These are phyloP conservation scores for Chrysolina americana DNA, from an alignment of 2,888 invertebrate species.

Conservation along the genomic window DNA sequence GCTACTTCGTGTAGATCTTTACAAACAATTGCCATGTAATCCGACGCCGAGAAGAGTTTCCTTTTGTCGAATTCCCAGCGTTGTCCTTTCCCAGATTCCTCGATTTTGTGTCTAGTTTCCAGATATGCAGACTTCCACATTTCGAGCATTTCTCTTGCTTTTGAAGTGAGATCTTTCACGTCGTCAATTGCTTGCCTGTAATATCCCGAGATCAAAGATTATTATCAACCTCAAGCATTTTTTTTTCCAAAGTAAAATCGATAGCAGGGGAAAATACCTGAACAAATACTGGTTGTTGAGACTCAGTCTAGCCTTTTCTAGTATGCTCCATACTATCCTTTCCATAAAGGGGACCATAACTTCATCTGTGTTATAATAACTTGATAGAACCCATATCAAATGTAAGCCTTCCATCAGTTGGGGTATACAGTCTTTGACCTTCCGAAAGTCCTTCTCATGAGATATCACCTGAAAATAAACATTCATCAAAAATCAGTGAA, in stretches of 20 bases:
- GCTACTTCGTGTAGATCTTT: constrained; percentile 85
- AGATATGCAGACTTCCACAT: constrained; percentile 84
- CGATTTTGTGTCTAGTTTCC: constrained; percentile 86
- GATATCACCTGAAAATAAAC: constrained; percentile 62
- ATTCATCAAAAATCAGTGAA: background rate
- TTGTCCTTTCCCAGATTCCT: constrained; percentile 86
- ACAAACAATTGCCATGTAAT: constrained; percentile 87
- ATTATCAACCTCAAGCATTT: too few relatives aligned
- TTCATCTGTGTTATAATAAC: constrained; percentile 87
- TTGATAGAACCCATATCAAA: constrained; percentile 93
- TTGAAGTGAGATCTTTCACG: constrained; percentile 66
- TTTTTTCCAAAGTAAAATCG: too few relatives aligned
- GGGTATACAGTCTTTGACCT: constrained; percentile 82
- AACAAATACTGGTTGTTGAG: constrained; percentile 83
- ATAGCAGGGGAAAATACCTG: constrained; percentile 71
- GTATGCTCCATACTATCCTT: constrained; percentile 87
- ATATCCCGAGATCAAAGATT: background rate
- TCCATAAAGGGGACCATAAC: constrained; percentile 88
- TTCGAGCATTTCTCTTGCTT: constrained; percentile 79
- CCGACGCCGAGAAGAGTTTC: constrained; percentile 85
- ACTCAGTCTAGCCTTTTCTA: constrained; percentile 81
- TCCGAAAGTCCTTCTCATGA: constrained; percentile 76
- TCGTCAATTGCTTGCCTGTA: constrained; percentile 54
- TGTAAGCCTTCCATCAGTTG: constrained; percentile 87
- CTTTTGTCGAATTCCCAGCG: constrained; percentile 94